Percentiles rank a stretch among this genome's conserved stretches.
Conservation (phyloP, 2,888 invertebrate species). For the Lasioglossum calceatum region DNA sequence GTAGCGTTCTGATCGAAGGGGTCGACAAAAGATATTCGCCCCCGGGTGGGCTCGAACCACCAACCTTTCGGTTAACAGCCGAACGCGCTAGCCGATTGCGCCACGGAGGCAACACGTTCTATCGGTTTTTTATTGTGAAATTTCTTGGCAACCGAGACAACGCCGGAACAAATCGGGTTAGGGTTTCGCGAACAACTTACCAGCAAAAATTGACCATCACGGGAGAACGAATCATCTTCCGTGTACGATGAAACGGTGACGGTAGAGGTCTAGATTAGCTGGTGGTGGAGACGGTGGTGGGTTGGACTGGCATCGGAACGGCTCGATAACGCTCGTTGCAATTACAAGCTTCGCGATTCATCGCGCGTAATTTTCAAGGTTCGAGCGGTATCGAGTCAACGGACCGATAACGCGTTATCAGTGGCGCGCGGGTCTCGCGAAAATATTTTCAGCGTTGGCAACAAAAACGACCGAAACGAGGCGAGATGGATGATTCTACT, state of each 20-base stretch:
- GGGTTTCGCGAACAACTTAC: background rate
- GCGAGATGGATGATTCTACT: background rate
- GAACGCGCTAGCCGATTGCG: constrained; percentile 99
- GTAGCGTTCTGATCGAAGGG: background rate
- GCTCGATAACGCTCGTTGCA: background rate
- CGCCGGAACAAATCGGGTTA: background rate
- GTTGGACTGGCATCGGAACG: no score
- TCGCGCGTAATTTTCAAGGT: constrained; percentile 16
- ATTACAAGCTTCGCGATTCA: background rate
- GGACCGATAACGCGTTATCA: constrained; percentile 17
- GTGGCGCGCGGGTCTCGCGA: background rate
- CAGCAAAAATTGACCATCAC: background rate
- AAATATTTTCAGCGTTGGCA: background rate
- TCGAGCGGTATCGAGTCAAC: background rate
- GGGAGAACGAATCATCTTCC: background rate
- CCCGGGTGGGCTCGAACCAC: constrained; percentile 99
- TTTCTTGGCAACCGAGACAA: background rate
- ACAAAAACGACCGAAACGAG: background rate
- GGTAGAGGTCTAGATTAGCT: background rate
- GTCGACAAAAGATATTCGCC: constrained; percentile 84
- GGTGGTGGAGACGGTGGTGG: background rate
- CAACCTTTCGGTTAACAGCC: constrained; percentile 99
- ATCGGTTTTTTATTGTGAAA: background rate
- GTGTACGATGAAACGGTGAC: background rate
- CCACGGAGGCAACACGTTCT: constrained; percentile 89